Percentiles rank a stretch among this genome's conserved stretches.
phyloP scores from a whole-genome alignment of 2,797 vertebrate genomes.

The Distichodus sexfasciatus region DNA sequence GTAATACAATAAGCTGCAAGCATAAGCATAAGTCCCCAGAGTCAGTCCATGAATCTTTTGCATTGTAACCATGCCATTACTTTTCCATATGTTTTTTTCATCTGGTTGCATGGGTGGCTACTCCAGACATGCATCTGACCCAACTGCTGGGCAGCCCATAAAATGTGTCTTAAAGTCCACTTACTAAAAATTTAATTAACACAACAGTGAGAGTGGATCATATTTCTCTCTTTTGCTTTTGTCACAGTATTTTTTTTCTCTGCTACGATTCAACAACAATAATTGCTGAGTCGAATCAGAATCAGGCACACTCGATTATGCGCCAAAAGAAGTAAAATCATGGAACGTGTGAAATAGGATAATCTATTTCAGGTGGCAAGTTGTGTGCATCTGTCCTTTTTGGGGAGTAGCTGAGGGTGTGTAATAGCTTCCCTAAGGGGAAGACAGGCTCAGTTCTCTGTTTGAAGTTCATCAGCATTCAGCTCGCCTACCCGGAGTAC shows the following conservation, averaged over 20 bases:
- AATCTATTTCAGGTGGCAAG: conserved; percentile 4
- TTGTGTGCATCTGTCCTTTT: conserved; percentile 3
- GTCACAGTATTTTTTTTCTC: not conserved
- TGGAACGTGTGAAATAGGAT: not conserved
- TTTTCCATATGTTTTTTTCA: not conserved
- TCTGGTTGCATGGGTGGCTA: not conserved
- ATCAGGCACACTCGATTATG: not conserved
- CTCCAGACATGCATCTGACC: conserved; percentile 9
- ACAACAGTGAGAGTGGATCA: not conserved
- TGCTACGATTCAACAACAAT: not conserved
- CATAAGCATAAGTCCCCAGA: not conserved
- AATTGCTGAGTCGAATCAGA: not conserved
- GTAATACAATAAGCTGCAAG: not conserved
- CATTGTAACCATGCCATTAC: not conserved
- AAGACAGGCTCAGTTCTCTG: not conserved
- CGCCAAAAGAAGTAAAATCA: not conserved
- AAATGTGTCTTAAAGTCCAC: conserved; percentile 27
- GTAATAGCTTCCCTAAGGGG: conserved; percentile 4
- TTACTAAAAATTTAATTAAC: conserved; percentile 25
- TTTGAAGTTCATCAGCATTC: conserved; percentile 48
- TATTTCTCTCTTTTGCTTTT: not conserved
- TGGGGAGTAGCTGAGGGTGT: conserved; percentile 2
- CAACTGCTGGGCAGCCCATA: not conserved
- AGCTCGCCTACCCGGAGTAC: conserved; percentile 26
- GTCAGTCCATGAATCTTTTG: not conserved